Evolutionary conservation across 1,140 invertebrate genomes (phyloP), one percentile per base, ranked within the genome.

Genomic region (Homarus americanus): DNA sequence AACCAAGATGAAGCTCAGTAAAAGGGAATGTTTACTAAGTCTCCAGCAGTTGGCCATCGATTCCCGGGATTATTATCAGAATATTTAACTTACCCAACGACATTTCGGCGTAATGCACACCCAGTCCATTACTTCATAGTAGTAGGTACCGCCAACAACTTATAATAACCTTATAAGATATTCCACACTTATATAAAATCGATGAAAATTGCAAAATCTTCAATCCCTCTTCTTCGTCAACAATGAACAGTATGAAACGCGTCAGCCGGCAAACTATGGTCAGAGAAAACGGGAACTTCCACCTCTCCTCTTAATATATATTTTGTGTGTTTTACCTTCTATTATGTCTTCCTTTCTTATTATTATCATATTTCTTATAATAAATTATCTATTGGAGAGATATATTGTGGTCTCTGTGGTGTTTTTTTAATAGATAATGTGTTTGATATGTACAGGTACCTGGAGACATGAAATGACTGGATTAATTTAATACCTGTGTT

Each of bases 241-340:
- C 87, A 90, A 90, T 90, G 87, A 84, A 75, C 36, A 53, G 87
- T 72, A 89, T 89, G 87, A 89, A 82, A 82, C 87, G 79, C 87
- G 66, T 36, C 49, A 53, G 87, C 87, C 80, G 87, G 87, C 87
- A 84, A 90, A 84, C 49, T 38, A 40, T 49, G 24, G 32, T 7
- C 1, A 82, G 32, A 82, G 80, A 82, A 82, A 82, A 82, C 80
- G 80, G 80, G 80, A 66, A 49, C 53, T 24, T 69, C 49, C 44
- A 63, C 44, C 63, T 79, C 41, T 79, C 15, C 76, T 79, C 41
- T 5, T n/a, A 49, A 82, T 82, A 82, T 82, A 1, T 58, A 49
- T 20, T 82, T 82, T 34, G 28, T 82, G 80, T 66, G 38, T 82
- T 82, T 82, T 82, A 49, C 12, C 53, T 38, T 63, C 15, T 15